phyloP scores from a whole-genome alignment of 1,140 invertebrate species.

The Drosophila lowei region DNA sequence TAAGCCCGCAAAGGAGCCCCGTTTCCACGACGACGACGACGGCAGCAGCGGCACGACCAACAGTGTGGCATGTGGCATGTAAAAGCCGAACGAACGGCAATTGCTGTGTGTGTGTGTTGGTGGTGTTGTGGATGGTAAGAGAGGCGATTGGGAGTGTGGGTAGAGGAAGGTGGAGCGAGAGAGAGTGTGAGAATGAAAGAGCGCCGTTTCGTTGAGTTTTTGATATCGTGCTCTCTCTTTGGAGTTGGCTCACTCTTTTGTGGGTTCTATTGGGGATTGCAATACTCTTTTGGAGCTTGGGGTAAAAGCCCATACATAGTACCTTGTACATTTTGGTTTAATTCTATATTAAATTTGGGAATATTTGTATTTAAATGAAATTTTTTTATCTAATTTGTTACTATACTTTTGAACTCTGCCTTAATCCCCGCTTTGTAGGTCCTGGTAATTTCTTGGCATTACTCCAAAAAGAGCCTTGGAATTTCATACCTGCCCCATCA shows the following conservation, averaged over 20 bases:
- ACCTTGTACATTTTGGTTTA: neutral
- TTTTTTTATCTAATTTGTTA: neutral
- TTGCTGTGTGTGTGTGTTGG: slow-evolving; percentile 8
- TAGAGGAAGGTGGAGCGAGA: neutral
- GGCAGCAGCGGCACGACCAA: neutral
- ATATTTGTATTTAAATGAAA: neutral
- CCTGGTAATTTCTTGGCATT: no score
- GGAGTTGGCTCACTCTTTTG: slow-evolving; percentile 31
- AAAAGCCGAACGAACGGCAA: slow-evolving; percentile 38
- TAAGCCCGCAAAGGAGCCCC: slow-evolving; percentile 51
- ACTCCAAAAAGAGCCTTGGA: no score
- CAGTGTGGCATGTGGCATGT: slow-evolving; percentile 20
- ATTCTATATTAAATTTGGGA: neutral
- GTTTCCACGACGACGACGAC: no score
- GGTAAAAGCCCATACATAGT: neutral
- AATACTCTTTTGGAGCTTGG: neutral
- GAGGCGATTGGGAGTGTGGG: neutral
- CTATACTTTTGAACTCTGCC: neutral
- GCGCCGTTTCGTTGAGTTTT: slow-evolving; percentile 28
- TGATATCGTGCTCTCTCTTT: neutral
- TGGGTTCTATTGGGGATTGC: slow-evolving; percentile 16
- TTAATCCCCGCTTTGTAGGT: no score
- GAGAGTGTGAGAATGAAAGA: slow-evolving; percentile 8
- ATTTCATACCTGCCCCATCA: no score
- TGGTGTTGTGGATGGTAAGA: slow-evolving; percentile 37